Base-by-base conservation (phyloP, 1,140 invertebrate species). In the Oncopodura yosiiana region DNA sequence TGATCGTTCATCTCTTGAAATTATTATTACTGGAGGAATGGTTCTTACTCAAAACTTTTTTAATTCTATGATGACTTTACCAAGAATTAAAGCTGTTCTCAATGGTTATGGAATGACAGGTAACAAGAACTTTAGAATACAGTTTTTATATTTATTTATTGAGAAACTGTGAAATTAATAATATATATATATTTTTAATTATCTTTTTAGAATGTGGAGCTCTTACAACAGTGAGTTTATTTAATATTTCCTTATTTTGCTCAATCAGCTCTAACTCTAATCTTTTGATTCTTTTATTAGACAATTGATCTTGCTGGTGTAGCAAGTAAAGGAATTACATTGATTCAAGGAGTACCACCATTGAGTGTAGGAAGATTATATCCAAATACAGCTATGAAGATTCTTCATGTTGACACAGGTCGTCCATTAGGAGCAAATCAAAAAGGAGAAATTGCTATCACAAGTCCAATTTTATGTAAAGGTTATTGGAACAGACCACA, bases 171-270 rank as follows among this genome's bases (percentile, higher is more conserved):
- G n/a, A n/a, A n/a, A n/a, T n/a, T n/a, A n/a, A n/a, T n/a, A n/a
- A n/a, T n/a, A n/a, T n/a, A n/a, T n/a, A n/a, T n/a, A n/a, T n/a
- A n/a, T n/a, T n/a, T n/a, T n/a, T n/a, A n/a, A n/a, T n/a, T n/a
- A n/a, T n/a, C n/a, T n/a, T n/a, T n/a, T n/a, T n/a, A n/a, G 59
- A 61, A 36, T 61, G 59, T 41, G 59, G 45, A 3, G 59, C 59
- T 8, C 43, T 61, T 0, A 57, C 59, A 5, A 61, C 59, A 1
- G n/a, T n/a, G n/a, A n/a, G n/a, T n/a, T n/a, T n/a, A n/a, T n/a
- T n/a, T n/a, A n/a, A n/a, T n/a, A n/a, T n/a, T n/a, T n/a, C n/a
- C n/a, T n/a, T n/a, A n/a, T n/a, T n/a, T n/a, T n/a, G n/a, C n/a
- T n/a, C n/a, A n/a, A n/a, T n/a, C n/a, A n/a, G n/a, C n/a, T n/a